Percentiles rank a stretch among this genome's conserved stretches.
phyloP scores from a whole-genome alignment of 2,888 invertebrate species.

The Argyresthia albistria region DNA sequence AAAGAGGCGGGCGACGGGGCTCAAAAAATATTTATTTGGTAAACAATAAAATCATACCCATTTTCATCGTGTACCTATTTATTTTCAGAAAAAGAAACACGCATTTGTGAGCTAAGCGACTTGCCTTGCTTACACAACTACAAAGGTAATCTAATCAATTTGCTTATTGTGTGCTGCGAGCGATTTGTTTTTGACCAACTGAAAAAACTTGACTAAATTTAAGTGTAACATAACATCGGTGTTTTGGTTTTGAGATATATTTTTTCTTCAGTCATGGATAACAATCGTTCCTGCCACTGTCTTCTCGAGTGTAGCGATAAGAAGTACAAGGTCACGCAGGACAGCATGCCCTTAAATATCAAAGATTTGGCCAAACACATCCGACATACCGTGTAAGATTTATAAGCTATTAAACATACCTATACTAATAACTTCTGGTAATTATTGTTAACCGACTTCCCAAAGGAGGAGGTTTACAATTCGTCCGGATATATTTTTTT shows the following conservation, averaged over 20 bases:
- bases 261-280: constrained; percentile 22
- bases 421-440: neutral
- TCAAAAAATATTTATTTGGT: too few species aligned
- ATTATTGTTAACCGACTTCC: neutral
- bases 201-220: too few species aligned
- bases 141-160: constrained; percentile 28
- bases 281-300: constrained; percentile 33
- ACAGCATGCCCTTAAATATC: constrained; percentile 30
- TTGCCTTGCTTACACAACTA: constrained; percentile 41
- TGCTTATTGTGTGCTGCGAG: too few species aligned
- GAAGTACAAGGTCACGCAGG: constrained; percentile 31
- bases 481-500: too few species aligned
- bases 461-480: too few species aligned
- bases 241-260: neutral
- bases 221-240: too few species aligned
- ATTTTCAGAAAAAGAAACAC: constrained; percentile 30
- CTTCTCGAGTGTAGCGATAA: constrained; percentile 52
- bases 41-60: too few species aligned
- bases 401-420: neutral
- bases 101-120: constrained; percentile 44
- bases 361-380: constrained; percentile 23
- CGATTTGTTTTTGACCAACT: too few species aligned
- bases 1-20: too few species aligned
- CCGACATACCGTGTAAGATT: constrained; percentile 26
- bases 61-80: neutral